A percentile compares a stretch with the other conserved stretches of the same genome.
Evolutionary conservation across 2,888 invertebrate species (phyloP).

Genomic region (Drosophila planitibia): DNA sequence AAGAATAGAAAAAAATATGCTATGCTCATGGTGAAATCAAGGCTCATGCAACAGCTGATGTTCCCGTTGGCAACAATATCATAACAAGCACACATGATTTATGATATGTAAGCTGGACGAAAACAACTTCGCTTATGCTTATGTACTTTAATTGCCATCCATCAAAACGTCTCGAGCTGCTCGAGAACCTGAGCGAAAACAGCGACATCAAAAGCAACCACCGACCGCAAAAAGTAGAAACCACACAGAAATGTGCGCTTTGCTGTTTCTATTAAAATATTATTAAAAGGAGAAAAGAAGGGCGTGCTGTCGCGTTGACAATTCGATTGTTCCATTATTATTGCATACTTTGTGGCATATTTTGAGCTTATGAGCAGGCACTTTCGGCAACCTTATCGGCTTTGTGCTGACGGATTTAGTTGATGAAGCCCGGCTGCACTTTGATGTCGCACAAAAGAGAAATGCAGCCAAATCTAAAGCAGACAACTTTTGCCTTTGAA

Average conservation of each 20-base stretch:
- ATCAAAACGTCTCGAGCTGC: conserved; percentile 60
- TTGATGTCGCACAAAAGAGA: conserved; percentile 67
- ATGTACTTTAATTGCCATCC: conserved; percentile 43
- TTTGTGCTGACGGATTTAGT: conserved; percentile 56
- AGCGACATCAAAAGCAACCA: conserved; percentile 58
- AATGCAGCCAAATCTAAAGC: conserved; percentile 53
- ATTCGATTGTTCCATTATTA: conserved; percentile 67
- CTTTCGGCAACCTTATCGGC: conserved; percentile 55
- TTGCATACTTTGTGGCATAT: conserved; percentile 65
- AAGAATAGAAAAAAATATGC: no score
- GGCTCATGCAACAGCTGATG: background rate
- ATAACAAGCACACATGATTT: conserved; percentile 56
- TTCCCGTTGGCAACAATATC: conserved; percentile 7
- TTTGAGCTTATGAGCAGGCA: conserved; percentile 45
- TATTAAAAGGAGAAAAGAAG: conserved; percentile 52
- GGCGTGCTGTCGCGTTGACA: conserved; percentile 40
- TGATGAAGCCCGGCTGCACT: conserved; percentile 64
- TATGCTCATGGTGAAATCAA: background rate
- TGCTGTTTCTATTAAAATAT: conserved; percentile 69
- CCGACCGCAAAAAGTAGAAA: conserved; percentile 37
- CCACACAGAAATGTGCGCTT: conserved; percentile 28
- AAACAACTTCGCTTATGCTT: conserved; percentile 52
- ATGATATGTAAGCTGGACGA: conserved; percentile 54
- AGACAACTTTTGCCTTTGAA: conserved; percentile 56
- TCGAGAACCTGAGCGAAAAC: conserved; percentile 14